Percentiles rank a stretch among this genome's conserved stretches.
phyloP scores from a whole-genome alignment of 2,113 vertebrate species.

The Microtus pennsylvanicus region DNA sequence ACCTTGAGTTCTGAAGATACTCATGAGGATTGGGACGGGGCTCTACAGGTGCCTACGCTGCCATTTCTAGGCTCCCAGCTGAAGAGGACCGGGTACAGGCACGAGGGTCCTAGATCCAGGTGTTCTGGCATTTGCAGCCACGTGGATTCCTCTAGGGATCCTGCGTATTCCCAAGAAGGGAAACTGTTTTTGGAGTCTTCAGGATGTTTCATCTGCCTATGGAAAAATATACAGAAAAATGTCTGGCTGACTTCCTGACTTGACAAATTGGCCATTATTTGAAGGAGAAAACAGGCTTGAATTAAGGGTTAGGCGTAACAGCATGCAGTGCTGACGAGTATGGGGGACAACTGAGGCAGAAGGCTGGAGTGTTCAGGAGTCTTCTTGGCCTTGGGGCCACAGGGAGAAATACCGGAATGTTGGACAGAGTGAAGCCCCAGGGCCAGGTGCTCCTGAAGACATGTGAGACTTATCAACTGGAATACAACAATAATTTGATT shows the following conservation, averaged over 20 bases:
- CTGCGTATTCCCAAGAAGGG: fast-evolving
- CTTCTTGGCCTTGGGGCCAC: not conserved
- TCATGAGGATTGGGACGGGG: too few relatives aligned
- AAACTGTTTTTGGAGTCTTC: not conserved
- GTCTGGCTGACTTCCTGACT: not conserved
- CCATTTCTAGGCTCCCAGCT: not conserved
- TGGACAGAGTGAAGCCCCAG: not conserved
- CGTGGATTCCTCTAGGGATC: not conserved
- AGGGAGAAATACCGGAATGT: not conserved
- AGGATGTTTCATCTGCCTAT: not conserved
- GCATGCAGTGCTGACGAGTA: not conserved
- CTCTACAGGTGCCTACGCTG: not conserved
- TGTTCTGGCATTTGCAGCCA: not conserved
- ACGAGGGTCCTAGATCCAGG: not conserved
- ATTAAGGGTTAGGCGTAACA: not conserved
- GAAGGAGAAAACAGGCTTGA: not conserved
- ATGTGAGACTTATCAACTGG: fast-evolving
- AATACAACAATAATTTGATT: not conserved
- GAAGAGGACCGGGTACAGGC: not conserved
- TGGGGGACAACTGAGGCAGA: not conserved
- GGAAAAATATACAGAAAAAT: not conserved
- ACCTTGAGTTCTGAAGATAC: not conserved
- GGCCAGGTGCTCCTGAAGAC: not conserved
- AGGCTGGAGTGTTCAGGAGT: not conserved
- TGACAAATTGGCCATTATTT: not conserved